Conservation (phyloP, 1,140 invertebrate genomes). For the Dendroctonus ponderosae region DNA sequence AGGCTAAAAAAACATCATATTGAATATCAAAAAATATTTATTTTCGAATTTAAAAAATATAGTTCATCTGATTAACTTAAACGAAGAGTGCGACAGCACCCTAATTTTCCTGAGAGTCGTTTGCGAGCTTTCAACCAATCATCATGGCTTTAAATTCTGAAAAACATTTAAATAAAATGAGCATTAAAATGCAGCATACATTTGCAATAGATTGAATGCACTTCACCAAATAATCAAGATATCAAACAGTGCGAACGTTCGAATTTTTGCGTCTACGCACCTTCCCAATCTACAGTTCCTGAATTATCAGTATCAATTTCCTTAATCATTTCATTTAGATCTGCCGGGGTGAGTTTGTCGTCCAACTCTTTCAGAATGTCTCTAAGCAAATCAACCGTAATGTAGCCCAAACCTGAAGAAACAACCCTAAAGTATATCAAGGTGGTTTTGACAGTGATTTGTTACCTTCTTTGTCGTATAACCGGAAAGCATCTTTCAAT, state of each 20-base stretch:
- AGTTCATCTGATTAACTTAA: no score
- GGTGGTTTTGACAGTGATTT: background rate
- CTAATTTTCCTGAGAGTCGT: background rate
- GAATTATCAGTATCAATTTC: constrained; percentile 72
- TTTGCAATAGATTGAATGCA: background rate
- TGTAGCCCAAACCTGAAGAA: constrained; percentile 66
- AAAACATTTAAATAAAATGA: constrained; percentile 29
- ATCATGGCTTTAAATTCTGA: constrained; percentile 80
- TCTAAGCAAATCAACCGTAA: constrained; percentile 70
- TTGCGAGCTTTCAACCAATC: constrained; percentile 57
- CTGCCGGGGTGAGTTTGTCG: constrained; percentile 66
- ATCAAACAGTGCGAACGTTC: no score
- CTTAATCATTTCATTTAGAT: constrained; percentile 73
- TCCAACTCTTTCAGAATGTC: constrained; percentile 76
- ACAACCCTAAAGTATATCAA: background rate
- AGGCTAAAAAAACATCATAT: no score
- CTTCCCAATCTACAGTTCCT: constrained; percentile 73
- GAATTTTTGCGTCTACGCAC: constrained; percentile 45
- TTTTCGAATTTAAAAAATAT: no score
- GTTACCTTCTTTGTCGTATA: constrained; percentile 81
- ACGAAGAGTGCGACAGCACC: no score
- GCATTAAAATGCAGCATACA: no score
- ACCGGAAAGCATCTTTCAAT: constrained; percentile 83
- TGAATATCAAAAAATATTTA: no score
- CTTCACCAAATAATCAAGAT: background rate